These are phyloP conservation scores for Hemibates koningsi DNA, from an alignment of 2,113 vertebrate species.

Conservation along the genomic window DNA sequence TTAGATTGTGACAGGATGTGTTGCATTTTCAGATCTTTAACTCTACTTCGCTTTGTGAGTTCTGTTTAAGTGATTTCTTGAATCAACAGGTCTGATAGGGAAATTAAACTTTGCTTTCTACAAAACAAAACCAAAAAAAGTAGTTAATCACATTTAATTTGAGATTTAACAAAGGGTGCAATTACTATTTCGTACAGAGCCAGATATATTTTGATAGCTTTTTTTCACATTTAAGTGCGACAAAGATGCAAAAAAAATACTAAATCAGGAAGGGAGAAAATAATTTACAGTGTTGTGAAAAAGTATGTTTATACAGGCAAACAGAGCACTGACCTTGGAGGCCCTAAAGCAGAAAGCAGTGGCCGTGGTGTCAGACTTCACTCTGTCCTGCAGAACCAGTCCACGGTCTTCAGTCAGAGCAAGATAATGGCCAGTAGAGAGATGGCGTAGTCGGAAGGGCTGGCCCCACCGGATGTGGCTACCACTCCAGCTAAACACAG, in stretches of 20 bases:
- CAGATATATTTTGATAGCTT: not conserved
- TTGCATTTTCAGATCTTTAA: not conserved
- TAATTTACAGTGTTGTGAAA: not conserved
- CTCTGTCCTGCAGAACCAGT: slow-evolving; percentile 81
- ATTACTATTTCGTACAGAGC: not conserved
- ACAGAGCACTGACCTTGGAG: slow-evolving; percentile 78
- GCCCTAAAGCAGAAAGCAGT: slow-evolving; percentile 89
- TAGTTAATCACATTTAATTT: not conserved
- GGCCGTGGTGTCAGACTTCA: slow-evolving; percentile 80
- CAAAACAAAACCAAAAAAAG: not conserved
- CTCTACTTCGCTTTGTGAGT: not conserved
- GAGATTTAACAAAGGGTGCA: not conserved
- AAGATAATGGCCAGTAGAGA: slow-evolving; percentile 90
- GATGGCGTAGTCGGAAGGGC: slow-evolving; percentile 88
- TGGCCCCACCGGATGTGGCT: slow-evolving; percentile 93
- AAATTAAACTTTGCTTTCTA: not conserved
- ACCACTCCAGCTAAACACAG: slow-evolving; percentile 84
- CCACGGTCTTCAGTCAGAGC: slow-evolving; percentile 85
- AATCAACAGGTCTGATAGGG: not conserved
- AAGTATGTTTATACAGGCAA: not conserved
- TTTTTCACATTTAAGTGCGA: not conserved
- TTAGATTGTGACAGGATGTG: not conserved
- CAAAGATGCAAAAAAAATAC: not conserved
- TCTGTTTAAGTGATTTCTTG: not conserved
- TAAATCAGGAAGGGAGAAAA: not conserved